Evolutionary conservation across 1,140 invertebrate species (phyloP), one percentile per base, ranked within the genome.

Genomic region (Anoplophora glabripennis): DNA sequence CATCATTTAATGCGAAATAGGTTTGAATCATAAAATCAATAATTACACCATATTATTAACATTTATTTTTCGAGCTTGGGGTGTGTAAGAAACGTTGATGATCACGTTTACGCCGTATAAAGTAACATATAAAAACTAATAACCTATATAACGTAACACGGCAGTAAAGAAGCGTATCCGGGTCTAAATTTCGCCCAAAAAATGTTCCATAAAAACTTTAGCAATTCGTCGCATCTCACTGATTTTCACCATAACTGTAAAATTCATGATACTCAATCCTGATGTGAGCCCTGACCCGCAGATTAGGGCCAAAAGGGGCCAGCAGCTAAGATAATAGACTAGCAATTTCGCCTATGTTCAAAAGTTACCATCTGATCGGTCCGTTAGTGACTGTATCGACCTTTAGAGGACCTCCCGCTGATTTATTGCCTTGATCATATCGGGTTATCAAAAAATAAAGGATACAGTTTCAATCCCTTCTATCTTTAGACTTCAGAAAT

Each of bases 271-370:
- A 17, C 40, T 38, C 34, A 40, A 35, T n/a, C 14, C 34, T 37
- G 12, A 12, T 40, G 38, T 40, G 38, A 40, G 14, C 14, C 11
- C 14, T 40, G 45, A 28, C 21, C 21, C 21, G 21, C 21, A 28
- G 21, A 28, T 28, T 28, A 28, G 21, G 21, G 21, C 21, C 21
- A 28, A 28, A n/a, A 28, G 21, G 21, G 21, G 47, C 54, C 51
- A 41, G 12, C 53, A 48, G 59, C 33, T 52, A 41, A 59, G 61
- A 63, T 63, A 63, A 63, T 63, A 48, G 53, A 49, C 46, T 45
- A 35, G 54, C 59, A 61, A 57, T 61, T 61, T 61, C 51, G 51
- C 51, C 42, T 53, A 61, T 51, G 59, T 56, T 61, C 40, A 28
- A 28, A 28, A 46, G 41, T 57, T 49, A 41, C 34, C 46, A 49